Conservation (phyloP, 2,113 vertebrate genomes). For the Forbesichthys agassizii region DNA sequence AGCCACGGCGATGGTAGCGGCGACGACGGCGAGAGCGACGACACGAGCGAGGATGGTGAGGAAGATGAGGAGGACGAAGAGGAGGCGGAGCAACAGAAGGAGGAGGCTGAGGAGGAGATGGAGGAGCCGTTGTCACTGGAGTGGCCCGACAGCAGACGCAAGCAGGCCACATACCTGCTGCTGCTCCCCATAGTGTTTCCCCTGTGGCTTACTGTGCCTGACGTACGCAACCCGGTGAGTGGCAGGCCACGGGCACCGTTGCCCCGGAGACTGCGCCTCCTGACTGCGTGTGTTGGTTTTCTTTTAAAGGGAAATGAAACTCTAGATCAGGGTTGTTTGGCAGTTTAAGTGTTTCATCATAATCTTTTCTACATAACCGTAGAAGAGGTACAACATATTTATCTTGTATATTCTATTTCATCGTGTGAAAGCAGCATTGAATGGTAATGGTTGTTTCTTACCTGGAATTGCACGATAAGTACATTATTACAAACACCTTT, state of each 20-base stretch:
- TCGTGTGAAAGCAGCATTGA: no score
- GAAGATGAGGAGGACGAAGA: constrained; percentile 4
- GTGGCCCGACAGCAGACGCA: constrained; percentile 85
- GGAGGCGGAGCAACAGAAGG: constrained; percentile 19
- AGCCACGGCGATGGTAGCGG: constrained; percentile 24
- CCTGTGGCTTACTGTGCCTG: constrained; percentile 89
- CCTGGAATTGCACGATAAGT: no score
- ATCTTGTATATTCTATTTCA: no score
- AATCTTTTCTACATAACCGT: no score
- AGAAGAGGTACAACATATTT: no score
- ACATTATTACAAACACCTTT: no score
- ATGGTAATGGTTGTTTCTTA: no score
- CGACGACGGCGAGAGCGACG: constrained; percentile 12
- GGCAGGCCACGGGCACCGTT: not conserved
- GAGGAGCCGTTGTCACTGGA: constrained; percentile 87
- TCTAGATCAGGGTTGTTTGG: no score
- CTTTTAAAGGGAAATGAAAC: not conserved
- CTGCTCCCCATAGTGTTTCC: constrained; percentile 90
- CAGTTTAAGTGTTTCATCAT: no score
- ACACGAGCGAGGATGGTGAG: not conserved
- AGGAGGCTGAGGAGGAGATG: constrained; percentile 76
- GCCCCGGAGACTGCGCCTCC: not conserved
- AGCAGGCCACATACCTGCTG: constrained; percentile 85
- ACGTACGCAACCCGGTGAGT: constrained; percentile 87
- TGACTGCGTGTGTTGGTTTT: not conserved